Evolutionary conservation across 2,888 invertebrate genomes (phyloP).

Genomic region (Epistrophella euchroma): DNA sequence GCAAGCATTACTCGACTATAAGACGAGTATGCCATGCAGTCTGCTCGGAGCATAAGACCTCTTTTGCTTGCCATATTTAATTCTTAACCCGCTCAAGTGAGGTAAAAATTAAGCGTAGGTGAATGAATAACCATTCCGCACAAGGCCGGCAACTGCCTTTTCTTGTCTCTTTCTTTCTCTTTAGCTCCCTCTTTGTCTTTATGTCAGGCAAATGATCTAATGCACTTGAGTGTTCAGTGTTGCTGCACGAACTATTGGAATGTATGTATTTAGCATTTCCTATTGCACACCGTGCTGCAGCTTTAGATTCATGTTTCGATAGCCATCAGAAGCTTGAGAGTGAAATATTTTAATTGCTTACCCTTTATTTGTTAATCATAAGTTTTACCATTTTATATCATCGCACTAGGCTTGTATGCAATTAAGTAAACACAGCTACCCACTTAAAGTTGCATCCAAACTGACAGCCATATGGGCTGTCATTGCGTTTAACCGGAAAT

Average conservation of each 20-base stretch:
- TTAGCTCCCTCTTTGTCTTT: not conserved
- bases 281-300: not conserved
- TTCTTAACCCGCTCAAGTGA: slow-evolving; percentile 44
- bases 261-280: slow-evolving; percentile 12
- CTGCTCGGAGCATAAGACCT: slow-evolving; percentile 49
- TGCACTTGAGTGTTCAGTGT: slow-evolving; percentile 48
- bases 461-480: slow-evolving; percentile 37
- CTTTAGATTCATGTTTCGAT: slow-evolving; percentile 56
- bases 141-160: slow-evolving; percentile 60
- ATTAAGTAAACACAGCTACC: slow-evolving; percentile 50
- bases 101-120: slow-evolving; percentile 57
- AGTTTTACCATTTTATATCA: slow-evolving; percentile 39
- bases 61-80: slow-evolving; percentile 46
- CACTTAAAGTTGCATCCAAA: slow-evolving; percentile 38
- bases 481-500: slow-evolving; percentile 57
- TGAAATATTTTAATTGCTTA: slow-evolving; percentile 64
- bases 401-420: slow-evolving; percentile 51
- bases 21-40: slow-evolving; percentile 27
- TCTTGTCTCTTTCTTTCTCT: not conserved
- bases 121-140: slow-evolving; percentile 59
- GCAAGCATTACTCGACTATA: slow-evolving; percentile 51
- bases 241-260: not conserved
- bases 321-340: slow-evolving; percentile 57
- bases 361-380: slow-evolving; percentile 52
- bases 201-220: slow-evolving; percentile 47